Evolutionary conservation across 2,113 vertebrate genomes (phyloP).

Genomic region (Benthochromis sp.): DNA sequence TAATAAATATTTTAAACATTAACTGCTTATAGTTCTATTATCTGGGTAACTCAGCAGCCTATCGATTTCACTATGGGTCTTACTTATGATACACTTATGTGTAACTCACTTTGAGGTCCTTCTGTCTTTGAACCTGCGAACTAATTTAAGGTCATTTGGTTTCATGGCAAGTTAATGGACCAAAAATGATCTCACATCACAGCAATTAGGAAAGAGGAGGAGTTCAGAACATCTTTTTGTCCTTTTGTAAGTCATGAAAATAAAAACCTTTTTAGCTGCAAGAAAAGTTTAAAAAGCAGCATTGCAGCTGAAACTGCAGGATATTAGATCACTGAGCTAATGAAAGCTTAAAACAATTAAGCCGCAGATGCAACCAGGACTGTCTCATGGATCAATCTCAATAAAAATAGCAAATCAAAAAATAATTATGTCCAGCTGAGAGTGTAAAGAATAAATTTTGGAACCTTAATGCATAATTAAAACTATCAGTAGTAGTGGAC

Average conservation of each 20-base stretch:
- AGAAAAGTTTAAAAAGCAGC: background rate
- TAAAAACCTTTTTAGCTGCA: background rate
- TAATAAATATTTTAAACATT: constrained; percentile 14
- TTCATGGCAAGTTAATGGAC: constrained; percentile 38
- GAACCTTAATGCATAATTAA: background rate
- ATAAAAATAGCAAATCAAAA: background rate
- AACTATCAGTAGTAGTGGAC: background rate
- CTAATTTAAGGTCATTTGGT: constrained; percentile 34
- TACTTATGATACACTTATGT: background rate
- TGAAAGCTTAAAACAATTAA: background rate
- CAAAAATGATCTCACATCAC: constrained; percentile 22
- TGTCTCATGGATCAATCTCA: background rate
- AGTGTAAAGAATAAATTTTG: background rate
- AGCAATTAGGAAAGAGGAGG: constrained; percentile 3
- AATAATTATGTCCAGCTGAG: fast-evolving
- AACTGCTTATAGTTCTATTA: background rate
- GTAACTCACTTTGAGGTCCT: background rate
- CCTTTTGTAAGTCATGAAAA: background rate
- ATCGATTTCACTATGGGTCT: background rate
- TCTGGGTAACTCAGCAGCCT: background rate
- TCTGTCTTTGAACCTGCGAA: background rate
- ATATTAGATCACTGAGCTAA: background rate
- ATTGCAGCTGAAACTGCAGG: background rate
- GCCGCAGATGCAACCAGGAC: background rate
- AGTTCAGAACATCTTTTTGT: background rate